phyloP scores from a whole-genome alignment of 2,113 vertebrate genomes.

The Leptosomus discolor region DNA sequence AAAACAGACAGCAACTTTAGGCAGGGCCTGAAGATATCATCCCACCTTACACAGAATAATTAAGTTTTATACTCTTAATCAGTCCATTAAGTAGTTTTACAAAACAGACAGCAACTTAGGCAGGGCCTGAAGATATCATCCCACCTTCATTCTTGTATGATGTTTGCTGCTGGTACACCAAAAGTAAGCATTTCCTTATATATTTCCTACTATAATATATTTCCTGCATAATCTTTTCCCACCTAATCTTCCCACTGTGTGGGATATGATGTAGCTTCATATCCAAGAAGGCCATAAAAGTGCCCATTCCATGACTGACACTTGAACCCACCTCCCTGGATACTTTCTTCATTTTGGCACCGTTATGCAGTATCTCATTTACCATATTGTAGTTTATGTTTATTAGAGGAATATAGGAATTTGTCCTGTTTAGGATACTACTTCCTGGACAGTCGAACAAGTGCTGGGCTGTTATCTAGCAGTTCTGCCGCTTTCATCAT shows the following conservation, averaged over 20 bases:
- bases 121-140: not conserved
- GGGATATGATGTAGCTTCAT: not conserved
- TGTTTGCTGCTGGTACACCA: not conserved
- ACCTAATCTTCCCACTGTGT: not conserved
- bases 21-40: not conserved
- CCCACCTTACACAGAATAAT: not conserved
- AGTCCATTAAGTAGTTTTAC: not conserved
- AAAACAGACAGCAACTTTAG: not conserved
- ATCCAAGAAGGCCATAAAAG: not conserved
- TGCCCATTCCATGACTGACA: not conserved
- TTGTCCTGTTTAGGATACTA: not conserved
- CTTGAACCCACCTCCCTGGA: not conserved
- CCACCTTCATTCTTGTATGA: not conserved
- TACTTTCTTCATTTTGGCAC: not conserved
- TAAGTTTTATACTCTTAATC: not conserved
- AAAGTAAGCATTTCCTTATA: not conserved
- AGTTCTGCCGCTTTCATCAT: constrained; percentile 11
- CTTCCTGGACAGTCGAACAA: not conserved
- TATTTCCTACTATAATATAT: too few species aligned
- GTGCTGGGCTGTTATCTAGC: not conserved
- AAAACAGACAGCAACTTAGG: not conserved
- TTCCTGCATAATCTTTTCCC: not conserved
- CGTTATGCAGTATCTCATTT: not conserved
- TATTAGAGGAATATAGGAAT: not conserved
- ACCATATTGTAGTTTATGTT: not conserved